phyloP scores from a whole-genome alignment of 2,113 vertebrate genomes.

The Bagarius yarrelli region DNA sequence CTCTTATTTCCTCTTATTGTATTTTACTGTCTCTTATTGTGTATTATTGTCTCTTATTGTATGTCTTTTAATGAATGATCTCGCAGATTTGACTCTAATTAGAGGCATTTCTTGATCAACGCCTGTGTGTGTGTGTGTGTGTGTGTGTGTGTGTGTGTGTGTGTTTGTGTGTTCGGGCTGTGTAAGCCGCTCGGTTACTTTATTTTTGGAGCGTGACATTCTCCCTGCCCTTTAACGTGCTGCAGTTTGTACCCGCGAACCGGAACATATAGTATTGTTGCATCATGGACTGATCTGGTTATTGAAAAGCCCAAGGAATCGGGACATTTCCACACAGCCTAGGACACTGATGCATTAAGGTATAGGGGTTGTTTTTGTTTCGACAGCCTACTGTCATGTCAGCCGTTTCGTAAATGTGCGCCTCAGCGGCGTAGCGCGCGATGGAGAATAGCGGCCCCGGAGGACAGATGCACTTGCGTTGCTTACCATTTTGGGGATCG shows the following conservation, averaged over 20 bases:
- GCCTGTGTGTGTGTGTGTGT: neutral
- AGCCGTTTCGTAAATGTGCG: neutral
- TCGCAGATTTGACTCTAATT: neutral
- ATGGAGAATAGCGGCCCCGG: neutral
- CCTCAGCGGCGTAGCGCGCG: neutral
- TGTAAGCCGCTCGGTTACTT: constrained; percentile 31
- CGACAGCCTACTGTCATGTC: neutral
- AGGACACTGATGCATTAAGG: neutral
- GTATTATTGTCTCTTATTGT: too few relatives aligned
- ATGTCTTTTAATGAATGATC: neutral
- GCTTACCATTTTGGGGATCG: neutral
- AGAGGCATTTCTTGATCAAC: neutral
- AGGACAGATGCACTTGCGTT: neutral
- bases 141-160: neutral
- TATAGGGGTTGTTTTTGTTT: neutral
- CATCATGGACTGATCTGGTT: neutral
- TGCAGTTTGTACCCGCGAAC: neutral
- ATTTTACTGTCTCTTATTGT: too few relatives aligned
- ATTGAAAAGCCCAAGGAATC: neutral
- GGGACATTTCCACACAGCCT: neutral
- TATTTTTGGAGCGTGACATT: constrained; percentile 80
- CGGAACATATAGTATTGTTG: neutral
- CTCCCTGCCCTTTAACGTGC: constrained; percentile 52
- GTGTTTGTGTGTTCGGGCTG: constrained; percentile 32
- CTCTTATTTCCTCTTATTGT: too few relatives aligned